Conservation (phyloP, 2,797 vertebrate species). For the Microcaecilia unicolor region DNA sequence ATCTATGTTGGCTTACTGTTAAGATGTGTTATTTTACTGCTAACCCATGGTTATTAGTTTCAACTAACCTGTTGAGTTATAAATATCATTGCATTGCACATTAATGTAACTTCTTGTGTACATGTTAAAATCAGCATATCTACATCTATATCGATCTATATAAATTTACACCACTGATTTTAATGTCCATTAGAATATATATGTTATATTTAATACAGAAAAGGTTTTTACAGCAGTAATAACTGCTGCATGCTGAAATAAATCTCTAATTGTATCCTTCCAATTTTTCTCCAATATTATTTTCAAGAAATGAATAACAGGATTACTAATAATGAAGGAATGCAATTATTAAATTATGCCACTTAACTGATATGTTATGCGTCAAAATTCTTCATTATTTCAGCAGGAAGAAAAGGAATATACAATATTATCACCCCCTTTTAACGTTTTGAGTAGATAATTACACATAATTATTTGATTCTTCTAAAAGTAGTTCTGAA, state of each 20-base stretch:
- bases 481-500: conserved; percentile 17
- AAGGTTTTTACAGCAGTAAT: not conserved
- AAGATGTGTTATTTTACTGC: no score
- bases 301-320: conserved; percentile 26
- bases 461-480: conserved; percentile 17
- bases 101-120: no score
- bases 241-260: conserved; percentile 24
- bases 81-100: no score
- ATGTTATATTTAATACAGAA: not conserved
- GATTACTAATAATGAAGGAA: conserved; percentile 30
- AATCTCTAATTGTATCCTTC: conserved; percentile 28
- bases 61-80: no score
- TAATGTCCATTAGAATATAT: no score
- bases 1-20: no score
- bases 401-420: conserved; percentile 19
- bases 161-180: no score
- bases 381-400: conserved; percentile 18
- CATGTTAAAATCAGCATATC: no score
- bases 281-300: conserved; percentile 23
- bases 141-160: no score
- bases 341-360: conserved; percentile 27
- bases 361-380: conserved; percentile 24
- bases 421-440: conserved; percentile 35
- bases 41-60: no score
- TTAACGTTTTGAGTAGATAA: conserved; percentile 11